Conservation (phyloP, 2,797 vertebrate genomes). For the Macrochelys suwanniensis region DNA sequence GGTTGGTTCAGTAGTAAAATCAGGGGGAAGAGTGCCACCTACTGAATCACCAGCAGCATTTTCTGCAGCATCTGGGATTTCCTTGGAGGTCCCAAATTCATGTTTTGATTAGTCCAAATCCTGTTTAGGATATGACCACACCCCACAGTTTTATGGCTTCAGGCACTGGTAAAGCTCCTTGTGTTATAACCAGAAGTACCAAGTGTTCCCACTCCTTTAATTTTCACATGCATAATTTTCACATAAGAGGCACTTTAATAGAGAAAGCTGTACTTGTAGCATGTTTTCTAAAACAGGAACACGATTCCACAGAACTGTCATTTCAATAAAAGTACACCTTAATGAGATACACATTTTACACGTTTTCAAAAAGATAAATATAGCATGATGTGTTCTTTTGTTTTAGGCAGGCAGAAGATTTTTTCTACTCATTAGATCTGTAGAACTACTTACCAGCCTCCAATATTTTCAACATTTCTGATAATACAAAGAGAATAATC, state of each 20-base stretch:
- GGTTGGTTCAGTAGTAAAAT: neutral
- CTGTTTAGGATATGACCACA: neutral
- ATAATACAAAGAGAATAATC: conserved; percentile 23
- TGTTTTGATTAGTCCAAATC: neutral
- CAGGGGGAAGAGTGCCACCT: neutral
- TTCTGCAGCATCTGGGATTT: neutral
- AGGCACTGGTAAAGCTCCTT: neutral
- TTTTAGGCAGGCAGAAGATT: neutral
- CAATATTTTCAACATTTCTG: neutral
- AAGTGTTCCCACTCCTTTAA: neutral
- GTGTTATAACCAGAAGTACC: neutral
- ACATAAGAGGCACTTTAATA: neutral
- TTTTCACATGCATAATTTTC: neutral
- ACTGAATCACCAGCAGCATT: neutral
- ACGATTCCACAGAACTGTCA: rapidly evolving
- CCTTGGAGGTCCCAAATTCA: neutral
- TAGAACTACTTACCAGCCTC: conserved; percentile 28
- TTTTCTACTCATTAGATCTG: conserved; percentile 19
- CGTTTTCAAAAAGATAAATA: neutral
- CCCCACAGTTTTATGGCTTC: too few species aligned
- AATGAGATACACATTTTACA: neutral
- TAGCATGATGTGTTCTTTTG: neutral
- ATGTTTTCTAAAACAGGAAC: neutral
- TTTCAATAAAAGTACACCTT: conserved; percentile 18
- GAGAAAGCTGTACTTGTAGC: neutral